Evolutionary conservation across 1,140 invertebrate genomes (phyloP).

Genomic region (Brachionus manjavacas): DNA sequence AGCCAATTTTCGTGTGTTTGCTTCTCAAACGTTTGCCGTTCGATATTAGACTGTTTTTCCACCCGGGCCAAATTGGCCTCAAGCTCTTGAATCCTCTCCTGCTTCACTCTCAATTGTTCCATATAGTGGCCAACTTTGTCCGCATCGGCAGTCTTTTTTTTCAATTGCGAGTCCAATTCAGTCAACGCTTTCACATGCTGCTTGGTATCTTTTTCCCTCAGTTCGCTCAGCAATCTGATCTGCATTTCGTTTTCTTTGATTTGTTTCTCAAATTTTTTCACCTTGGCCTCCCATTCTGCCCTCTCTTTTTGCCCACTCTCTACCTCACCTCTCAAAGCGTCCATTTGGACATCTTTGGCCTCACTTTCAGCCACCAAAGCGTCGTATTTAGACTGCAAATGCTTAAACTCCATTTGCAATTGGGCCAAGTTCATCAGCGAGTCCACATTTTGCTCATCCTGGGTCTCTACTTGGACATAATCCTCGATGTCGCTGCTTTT

Average conservation of each 20-base stretch:
- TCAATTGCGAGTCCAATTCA: constrained; percentile 34
- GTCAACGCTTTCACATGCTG: constrained; percentile 14
- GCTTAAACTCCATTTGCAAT: background rate
- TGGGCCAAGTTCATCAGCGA: background rate
- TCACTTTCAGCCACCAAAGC: background rate
- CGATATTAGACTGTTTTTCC: constrained; percentile 32
- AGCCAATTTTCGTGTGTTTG: constrained; percentile 42
- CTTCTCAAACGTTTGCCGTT: constrained; percentile 37
- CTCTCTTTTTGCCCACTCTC: background rate
- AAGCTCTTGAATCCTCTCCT: constrained; percentile 34
- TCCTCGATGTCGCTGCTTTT: background rate
- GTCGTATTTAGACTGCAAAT: background rate
- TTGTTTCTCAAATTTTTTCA: constrained; percentile 38
- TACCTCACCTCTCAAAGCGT: background rate
- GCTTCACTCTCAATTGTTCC: constrained; percentile 29
- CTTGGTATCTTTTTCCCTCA: constrained; percentile 35
- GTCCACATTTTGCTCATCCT: background rate
- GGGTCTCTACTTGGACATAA: background rate
- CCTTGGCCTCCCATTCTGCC: background rate
- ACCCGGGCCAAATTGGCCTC: constrained; percentile 4
- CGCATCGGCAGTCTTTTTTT: constrained; percentile 36
- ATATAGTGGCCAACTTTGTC: constrained; percentile 37
- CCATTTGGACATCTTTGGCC: background rate
- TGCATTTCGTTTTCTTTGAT: constrained; percentile 35
- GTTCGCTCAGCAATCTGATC: constrained; percentile 17